Evolutionary conservation across 2,113 vertebrate genomes (phyloP).

Genomic region (Sylvicapra grimmia): DNA sequence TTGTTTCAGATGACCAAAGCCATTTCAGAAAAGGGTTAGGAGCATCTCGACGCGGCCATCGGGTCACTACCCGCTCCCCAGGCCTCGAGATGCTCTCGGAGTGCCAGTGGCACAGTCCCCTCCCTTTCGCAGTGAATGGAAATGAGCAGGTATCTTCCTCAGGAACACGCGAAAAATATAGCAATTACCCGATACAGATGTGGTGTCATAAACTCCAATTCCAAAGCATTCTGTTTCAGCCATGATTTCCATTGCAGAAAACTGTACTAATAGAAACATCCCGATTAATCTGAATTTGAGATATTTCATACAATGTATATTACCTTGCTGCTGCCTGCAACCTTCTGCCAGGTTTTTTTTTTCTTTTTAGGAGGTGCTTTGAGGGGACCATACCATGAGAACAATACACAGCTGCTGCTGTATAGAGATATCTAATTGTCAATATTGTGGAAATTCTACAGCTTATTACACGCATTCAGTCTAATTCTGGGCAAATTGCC

Average conservation of each 20-base stretch:
- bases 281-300: constrained; percentile 82
- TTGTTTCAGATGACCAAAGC: constrained; percentile 44
- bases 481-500: constrained; percentile 92
- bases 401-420: constrained; percentile 90
- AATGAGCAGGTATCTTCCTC: constrained; percentile 66
- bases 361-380: constrained; percentile 86
- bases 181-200: constrained; percentile 75
- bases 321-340: constrained; percentile 86
- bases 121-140: constrained; percentile 64
- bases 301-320: constrained; percentile 84
- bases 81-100: neutral
- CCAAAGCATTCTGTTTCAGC: constrained; percentile 70
- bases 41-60: neutral
- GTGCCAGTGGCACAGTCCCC: neutral
- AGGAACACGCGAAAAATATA: constrained; percentile 71
- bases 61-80: neutral
- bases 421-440: constrained; percentile 92
- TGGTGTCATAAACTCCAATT: constrained; percentile 72
- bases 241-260: constrained; percentile 73
- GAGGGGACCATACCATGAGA: constrained; percentile 87
- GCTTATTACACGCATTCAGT: constrained; percentile 92
- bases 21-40: constrained; percentile 47
- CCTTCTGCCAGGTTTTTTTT: constrained; percentile 84
- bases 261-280: constrained; percentile 79
- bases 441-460: constrained; percentile 91